phyloP scores from a whole-genome alignment of 2,888 invertebrate species.

The Sycophila texana region DNA sequence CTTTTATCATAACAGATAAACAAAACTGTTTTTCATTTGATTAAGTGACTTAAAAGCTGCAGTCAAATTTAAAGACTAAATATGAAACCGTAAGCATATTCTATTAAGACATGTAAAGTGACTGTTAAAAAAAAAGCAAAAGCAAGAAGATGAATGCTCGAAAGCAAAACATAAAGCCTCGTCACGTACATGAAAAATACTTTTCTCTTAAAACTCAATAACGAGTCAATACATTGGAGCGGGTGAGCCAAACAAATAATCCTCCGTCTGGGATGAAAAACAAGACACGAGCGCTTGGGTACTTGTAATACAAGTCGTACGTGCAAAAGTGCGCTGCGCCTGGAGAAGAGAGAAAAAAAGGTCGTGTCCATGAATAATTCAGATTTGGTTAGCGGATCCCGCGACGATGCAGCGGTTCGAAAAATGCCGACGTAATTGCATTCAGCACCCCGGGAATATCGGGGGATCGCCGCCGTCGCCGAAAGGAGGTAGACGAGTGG shows the following conservation, averaged over 20 bases:
- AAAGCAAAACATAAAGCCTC: neutral
- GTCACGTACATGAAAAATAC: neutral
- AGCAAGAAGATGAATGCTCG: neutral
- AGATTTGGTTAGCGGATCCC: conserved; percentile 24
- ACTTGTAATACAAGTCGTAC: conserved; percentile 14
- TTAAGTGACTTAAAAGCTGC: too few relatives aligned
- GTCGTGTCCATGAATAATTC: conserved; percentile 39
- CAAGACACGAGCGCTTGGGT: neutral
- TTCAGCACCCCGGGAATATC: conserved; percentile 7
- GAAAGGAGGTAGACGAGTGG: conserved; percentile 12
- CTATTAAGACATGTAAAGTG: too few relatives aligned
- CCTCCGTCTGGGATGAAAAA: neutral
- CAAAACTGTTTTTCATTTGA: too few relatives aligned
- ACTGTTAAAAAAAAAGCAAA: too few relatives aligned
- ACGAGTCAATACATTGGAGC: conserved; percentile 8
- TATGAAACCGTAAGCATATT: too few relatives aligned
- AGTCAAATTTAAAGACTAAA: too few relatives aligned
- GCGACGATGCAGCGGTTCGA: neutral
- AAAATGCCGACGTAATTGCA: conserved; percentile 31
- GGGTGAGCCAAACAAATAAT: conserved; percentile 11
- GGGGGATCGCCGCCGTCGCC: neutral
- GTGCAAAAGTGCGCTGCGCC: neutral
- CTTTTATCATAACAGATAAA: too few relatives aligned
- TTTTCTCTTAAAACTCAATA: neutral
- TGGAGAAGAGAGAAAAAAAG: neutral